Base-by-base conservation (phyloP, 2,797 vertebrate genomes). In the Lagorchestes hirsutus region DNA sequence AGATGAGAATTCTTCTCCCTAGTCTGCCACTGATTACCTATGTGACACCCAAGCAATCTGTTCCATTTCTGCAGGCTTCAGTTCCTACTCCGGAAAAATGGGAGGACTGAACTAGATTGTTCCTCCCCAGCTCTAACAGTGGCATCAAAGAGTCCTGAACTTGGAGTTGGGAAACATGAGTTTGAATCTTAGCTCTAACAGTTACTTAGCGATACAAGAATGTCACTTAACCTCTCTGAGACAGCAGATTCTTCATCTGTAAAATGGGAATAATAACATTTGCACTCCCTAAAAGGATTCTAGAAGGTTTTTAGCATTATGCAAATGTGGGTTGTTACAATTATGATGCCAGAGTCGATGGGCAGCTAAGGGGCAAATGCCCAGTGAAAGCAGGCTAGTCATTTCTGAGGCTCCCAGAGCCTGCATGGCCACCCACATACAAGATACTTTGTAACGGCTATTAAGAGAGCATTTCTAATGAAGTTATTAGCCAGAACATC, bases 401-500 rank as follows among this genome's bases (percentile, higher is more conserved):
- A 50, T 87, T 87, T 87, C n/a, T 62, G 1, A 28, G 94, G 90
- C 59, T 92, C 59, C 67, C 74, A 59, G 95, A 58, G 90, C 59
- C 59, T 90, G 67, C 13, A 46, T 57, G 56, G 56, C 93, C 56
- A 58, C 55, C 40, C 55, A 54, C 93, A 93, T 46, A 31, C 55
- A 90, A 90, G 34, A 82, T 31, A 34, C 82, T 96, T 96, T 92
- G 91, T 90, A 93, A 96, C 90, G 54, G 12, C 4, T 67, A 92
- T 59, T 54, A 93, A 97, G 93, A 95, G 93, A 94, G 54, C 14
- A 90, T 87, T 90, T 56, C 52, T 93, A 62, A 96, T 93, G 95
- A 93, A 54, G 95, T 94, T 94, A 90, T 95, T 95, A 96, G 93
- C 96, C 57, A 93, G 96, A 74, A 18, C 91, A 54, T 94, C 94